These are phyloP conservation scores for Pluvianellus socialis DNA, from an alignment of 2,113 vertebrate genomes.

Conservation along the genomic window DNA sequence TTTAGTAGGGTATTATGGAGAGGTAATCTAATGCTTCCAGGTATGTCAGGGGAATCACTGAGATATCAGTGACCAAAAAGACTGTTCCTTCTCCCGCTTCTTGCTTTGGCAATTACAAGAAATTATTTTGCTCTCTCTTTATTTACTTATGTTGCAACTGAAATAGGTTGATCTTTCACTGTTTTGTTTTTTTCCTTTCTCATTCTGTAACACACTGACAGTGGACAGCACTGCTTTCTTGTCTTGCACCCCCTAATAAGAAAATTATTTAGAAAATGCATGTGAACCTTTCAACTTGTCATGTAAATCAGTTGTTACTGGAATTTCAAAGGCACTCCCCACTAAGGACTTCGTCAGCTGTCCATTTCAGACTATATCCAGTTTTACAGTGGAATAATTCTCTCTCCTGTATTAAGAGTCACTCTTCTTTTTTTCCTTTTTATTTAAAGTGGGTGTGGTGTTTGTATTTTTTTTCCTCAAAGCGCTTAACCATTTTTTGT, in stretches of 20 bases:
- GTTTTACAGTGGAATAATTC: neutral
- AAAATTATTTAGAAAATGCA: neutral
- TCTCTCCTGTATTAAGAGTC: neutral
- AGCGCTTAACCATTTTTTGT: neutral
- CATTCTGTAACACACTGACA: neutral
- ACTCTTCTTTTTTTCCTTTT: neutral
- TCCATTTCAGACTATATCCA: neutral
- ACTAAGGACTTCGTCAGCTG: neutral
- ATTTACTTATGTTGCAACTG: neutral
- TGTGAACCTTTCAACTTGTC: neutral
- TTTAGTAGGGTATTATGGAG: neutral
- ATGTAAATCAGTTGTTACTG: neutral
- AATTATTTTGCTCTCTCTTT: neutral
- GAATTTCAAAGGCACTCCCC: neutral
- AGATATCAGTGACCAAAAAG: neutral
- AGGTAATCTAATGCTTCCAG: neutral
- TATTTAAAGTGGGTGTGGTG: neutral
- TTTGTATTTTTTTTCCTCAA: neutral
- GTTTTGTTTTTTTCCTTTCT: neutral
- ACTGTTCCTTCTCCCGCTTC: neutral
- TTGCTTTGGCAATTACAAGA: neutral
- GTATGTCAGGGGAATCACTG: neutral
- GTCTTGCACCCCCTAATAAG: neutral
- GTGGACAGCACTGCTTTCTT: neutral
- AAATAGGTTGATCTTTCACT: neutral